Conservation (phyloP, 2,888 invertebrate species). For the Monopis laevigella region DNA sequence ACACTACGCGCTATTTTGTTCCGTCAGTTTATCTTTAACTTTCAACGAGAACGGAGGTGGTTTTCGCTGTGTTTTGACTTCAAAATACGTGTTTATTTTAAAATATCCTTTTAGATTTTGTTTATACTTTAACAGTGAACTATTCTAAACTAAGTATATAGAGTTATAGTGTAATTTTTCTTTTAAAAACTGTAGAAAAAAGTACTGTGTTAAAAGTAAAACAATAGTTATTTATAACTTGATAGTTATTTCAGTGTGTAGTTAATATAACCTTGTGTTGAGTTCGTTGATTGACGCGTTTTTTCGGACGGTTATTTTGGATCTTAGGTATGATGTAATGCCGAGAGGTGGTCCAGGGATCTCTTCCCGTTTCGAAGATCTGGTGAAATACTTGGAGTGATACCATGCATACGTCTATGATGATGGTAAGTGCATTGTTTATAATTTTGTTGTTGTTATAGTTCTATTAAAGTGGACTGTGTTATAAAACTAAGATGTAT, state of each 20-base stretch:
- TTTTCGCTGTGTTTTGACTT: conserved; percentile 22
- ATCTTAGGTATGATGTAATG: conserved; percentile 50
- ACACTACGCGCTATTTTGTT: conserved; percentile 13
- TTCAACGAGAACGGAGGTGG: conserved; percentile 27
- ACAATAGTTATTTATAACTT: background rate
- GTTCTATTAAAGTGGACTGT: background rate
- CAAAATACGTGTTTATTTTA: conserved; percentile 55
- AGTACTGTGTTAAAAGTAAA: conserved; percentile 6
- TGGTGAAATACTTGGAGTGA: conserved; percentile 24
- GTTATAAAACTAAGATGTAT: no score
- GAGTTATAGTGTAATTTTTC: no score
- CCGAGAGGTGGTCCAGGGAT: conserved; percentile 38
- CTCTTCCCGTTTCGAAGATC: conserved; percentile 38
- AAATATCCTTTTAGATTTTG: no score
- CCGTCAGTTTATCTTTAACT: conserved; percentile 23
- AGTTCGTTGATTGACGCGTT: conserved; percentile 44
- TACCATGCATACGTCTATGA: conserved; percentile 58
- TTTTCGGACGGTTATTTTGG: conserved; percentile 52
- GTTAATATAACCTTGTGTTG: conserved; percentile 55
- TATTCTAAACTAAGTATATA: conserved; percentile 21
- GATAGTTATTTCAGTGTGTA: conserved; percentile 27
- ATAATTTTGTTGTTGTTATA: background rate
- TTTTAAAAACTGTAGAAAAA: no score
- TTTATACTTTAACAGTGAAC: conserved; percentile 43
- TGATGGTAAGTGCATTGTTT: conserved; percentile 44